A percentile compares a stretch with the other conserved stretches of the same genome.
Evolutionary conservation across 2,113 vertebrate genomes (phyloP).

Genomic region (Pedetes capensis): DNA sequence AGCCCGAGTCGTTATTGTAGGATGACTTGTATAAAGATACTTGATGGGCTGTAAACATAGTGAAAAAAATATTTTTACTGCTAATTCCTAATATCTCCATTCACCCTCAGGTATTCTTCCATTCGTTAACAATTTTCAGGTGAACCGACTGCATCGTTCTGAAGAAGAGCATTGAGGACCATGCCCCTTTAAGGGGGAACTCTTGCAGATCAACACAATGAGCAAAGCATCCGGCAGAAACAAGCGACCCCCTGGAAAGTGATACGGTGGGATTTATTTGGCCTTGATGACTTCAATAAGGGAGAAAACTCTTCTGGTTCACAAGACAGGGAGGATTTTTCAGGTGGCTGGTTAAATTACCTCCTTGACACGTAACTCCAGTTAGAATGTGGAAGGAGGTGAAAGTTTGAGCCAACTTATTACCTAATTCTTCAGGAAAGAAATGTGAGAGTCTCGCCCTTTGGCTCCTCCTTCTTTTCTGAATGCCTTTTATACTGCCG

Average conservation of each 20-base stretch:
- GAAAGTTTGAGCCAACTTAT: neutral
- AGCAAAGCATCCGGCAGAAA: neutral
- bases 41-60: neutral
- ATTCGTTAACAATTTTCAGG: constrained; percentile 35
- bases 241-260: neutral
- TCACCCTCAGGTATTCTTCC: neutral
- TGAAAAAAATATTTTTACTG: constrained; percentile 8
- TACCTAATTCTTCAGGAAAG: constrained; percentile 46
- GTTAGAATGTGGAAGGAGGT: neutral
- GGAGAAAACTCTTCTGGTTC: neutral
- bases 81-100: neutral
- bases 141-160: neutral
- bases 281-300: constrained; percentile 15
- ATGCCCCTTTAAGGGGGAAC: neutral
- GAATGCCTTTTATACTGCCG: neutral
- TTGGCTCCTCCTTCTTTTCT: neutral
- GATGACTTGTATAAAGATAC: neutral
- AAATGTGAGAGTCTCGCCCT: neutral
- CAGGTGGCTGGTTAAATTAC: constrained; percentile 19
- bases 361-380: constrained; percentile 39
- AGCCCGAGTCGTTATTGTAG: neutral
- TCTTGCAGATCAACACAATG: neutral
- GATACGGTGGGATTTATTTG: constrained; percentile 13
- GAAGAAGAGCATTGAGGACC: neutral
- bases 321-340: constrained; percentile 4